These are phyloP conservation scores for Lasaia peninsularis DNA, from an alignment of 1,140 invertebrate species.

Conservation along the genomic window DNA sequence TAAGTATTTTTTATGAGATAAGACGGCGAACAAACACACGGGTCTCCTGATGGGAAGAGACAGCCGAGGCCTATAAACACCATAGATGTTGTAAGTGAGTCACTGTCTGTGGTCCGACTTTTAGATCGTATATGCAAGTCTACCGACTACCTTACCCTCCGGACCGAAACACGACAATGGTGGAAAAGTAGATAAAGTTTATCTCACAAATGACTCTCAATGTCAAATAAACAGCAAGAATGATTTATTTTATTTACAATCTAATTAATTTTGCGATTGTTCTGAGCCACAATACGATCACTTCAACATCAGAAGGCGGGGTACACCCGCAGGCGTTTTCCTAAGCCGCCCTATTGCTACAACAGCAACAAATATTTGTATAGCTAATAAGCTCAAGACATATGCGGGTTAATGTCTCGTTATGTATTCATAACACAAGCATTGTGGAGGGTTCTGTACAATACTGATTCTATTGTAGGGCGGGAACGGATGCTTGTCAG, in stretches of 20 bases:
- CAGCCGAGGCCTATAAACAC: no score
- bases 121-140: no score
- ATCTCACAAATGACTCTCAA: no score
- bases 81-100: no score
- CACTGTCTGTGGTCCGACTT: no score
- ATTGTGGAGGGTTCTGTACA: conserved; percentile 52
- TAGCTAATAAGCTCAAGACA: conserved; percentile 49
- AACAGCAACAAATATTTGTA: conserved; percentile 40
- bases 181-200: no score
- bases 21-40: no score
- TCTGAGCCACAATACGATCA: conserved; percentile 38
- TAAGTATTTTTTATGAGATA: no score
- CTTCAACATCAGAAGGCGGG: conserved; percentile 33
- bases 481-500: conserved; percentile 55
- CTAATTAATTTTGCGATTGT: neutral
- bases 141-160: no score
- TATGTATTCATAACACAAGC: conserved; percentile 58
- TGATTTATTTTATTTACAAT: neutral
- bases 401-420: conserved; percentile 55
- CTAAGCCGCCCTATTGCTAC: conserved; percentile 16
- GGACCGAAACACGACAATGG: no score
- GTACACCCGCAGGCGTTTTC: conserved; percentile 20
- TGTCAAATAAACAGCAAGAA: no score
- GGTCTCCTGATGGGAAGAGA: no score
- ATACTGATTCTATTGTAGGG: conserved; percentile 57